Base-by-base conservation (phyloP, 2,888 invertebrate genomes). In the Galerucella calmariensis region DNA sequence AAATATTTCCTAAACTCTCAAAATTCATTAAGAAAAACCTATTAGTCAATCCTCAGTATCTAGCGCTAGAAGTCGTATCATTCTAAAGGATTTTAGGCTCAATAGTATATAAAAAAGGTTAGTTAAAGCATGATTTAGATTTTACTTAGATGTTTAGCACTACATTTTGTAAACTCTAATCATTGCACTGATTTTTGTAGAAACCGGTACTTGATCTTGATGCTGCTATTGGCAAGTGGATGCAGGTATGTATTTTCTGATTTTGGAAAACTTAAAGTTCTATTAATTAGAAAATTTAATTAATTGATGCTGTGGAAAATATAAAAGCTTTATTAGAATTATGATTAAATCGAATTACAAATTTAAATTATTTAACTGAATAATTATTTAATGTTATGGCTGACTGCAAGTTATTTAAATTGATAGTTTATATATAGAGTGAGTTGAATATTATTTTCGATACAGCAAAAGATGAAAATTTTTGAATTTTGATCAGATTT, bases 201-300 rank as follows among this genome's bases (percentile, higher is more conserved):
- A 76, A 74, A 63, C 69, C 70, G 73, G 72, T 81, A 73, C 80
- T 83, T 81, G 83, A 82, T 82, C 79, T 82, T 75, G 76, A 79
- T 78, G 84, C 83, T 79, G 76, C 78, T 75, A 84, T 84, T 78
- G 83, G 83, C 77, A 83, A 83, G 77, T 84, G 83, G 83, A 82
- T 85, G 78, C 83, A 85, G 85, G 85, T 85, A 73, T 68, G 65
- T 65, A 27, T 35, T 72, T 72, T 59, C 48, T 59, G 46, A 48
- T 72, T 16, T 63, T 67, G 66, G 67, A 59, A 69, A 69, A 72
- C 66, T 72, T 72, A 67, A 69, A 9, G 9, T 20, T 41, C 8
- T 4, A 14, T 12, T 48, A 48, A 48, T 14, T 12, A 8, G 20
- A 53, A 16, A 53, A 53, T 51, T n/a, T 41, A 41, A 41, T 8